Percentiles rank a stretch among this genome's conserved stretches.
phyloP scores from a whole-genome alignment of 2,888 invertebrate genomes.

The Pheosia gnoma region DNA sequence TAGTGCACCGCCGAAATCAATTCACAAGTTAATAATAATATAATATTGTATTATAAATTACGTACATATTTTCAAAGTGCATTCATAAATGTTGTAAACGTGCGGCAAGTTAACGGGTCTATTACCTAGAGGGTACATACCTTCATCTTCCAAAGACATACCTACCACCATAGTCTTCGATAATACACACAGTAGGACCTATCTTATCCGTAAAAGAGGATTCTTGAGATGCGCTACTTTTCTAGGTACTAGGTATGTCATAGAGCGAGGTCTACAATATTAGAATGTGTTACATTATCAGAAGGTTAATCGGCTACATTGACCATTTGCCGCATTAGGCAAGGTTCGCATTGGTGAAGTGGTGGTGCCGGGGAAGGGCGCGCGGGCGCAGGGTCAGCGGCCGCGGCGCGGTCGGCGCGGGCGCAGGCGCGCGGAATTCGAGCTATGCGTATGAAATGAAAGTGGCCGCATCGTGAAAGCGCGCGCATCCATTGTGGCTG shows the following conservation, averaged over 20 bases:
- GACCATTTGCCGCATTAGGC: slow-evolving; percentile 26
- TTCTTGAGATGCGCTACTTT: not conserved
- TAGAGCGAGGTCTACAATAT: not conserved
- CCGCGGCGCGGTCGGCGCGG: slow-evolving; percentile 75
- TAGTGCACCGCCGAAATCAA: too few species aligned
- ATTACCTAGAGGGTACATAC: too few species aligned
- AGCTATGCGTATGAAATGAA: slow-evolving; percentile 84
- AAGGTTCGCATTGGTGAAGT: slow-evolving; percentile 53
- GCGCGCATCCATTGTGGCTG: slow-evolving; percentile 74
- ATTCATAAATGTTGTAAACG: too few species aligned
- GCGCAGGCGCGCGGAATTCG: slow-evolving; percentile 80
- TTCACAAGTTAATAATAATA: too few species aligned
- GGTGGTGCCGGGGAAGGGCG: slow-evolving; percentile 69
- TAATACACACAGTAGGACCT: too few species aligned
- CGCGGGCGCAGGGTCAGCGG: slow-evolving; percentile 84
- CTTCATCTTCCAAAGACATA: too few species aligned
- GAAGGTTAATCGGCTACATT: slow-evolving; percentile 14
- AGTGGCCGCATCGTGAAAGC: slow-evolving; percentile 83
- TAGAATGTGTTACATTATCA: not conserved
- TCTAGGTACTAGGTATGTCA: too few species aligned
- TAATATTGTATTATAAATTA: not conserved
- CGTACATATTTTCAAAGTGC: not conserved
- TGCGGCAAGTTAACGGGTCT: too few species aligned
- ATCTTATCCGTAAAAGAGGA: too few species aligned
- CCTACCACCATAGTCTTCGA: too few species aligned